phyloP scores from a whole-genome alignment of 2,888 invertebrate genomes.

The Blastobasis adustella region DNA sequence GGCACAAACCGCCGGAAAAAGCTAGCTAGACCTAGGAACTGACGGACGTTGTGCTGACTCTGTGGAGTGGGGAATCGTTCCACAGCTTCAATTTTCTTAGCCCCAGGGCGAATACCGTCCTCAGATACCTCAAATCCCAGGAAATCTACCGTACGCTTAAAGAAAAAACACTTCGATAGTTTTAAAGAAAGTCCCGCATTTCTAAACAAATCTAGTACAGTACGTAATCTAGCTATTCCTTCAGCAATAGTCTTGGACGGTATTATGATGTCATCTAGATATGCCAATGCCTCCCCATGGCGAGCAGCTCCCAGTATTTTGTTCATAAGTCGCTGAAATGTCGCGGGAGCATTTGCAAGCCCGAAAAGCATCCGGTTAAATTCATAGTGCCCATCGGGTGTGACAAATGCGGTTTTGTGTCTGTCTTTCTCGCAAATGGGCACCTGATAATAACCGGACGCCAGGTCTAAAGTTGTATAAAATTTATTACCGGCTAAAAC shows the following conservation, averaged over 20 bases:
- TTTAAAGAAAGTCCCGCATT: neutral
- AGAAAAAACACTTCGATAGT: neutral
- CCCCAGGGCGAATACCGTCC: constrained; percentile 14
- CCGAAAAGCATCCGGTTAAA: constrained; percentile 14
- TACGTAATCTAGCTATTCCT: neutral
- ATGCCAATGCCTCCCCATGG: neutral
- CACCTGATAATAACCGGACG: constrained; percentile 13
- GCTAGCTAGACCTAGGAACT: constrained; percentile 14
- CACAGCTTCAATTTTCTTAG: constrained; percentile 12
- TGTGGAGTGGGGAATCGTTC: constrained; percentile 9
- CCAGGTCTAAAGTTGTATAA: constrained; percentile 1
- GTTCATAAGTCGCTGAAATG: constrained; percentile 23
- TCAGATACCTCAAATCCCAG: neutral
- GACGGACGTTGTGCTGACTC: constrained; percentile 11
- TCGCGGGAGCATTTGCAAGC: constrained; percentile 20
- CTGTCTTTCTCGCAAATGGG: constrained; percentile 12
- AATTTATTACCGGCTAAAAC: constrained; percentile 2
- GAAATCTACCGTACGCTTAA: neutral
- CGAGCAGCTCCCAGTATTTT: neutral
- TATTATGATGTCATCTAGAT: neutral
- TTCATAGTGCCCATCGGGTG: constrained; percentile 7
- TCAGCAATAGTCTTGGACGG: neutral
- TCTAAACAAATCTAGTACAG: neutral
- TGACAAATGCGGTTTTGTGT: constrained; percentile 9
- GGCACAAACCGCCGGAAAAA: constrained; percentile 15